Base-by-base conservation (phyloP, 2,113 vertebrate species). In the Cacatua alba region DNA sequence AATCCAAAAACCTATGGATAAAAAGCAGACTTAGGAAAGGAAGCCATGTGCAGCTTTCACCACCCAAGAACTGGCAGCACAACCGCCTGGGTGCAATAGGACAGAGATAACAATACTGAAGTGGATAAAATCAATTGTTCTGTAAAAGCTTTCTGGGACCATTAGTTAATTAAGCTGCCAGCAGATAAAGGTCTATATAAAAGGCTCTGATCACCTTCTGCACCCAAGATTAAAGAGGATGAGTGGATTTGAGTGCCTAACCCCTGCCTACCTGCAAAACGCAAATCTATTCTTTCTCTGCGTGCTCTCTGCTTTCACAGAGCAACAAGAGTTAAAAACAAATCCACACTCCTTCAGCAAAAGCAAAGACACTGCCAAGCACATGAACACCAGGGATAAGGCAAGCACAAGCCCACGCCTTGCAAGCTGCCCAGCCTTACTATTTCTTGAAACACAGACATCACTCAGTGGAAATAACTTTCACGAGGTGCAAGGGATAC, bases 311-410 rank as follows among this genome's bases (percentile, higher is more conserved):
- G 19, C 31, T 64, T 79, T 37, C 53, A 71, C 43, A 53, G 70
- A 87, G 57, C 39, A 82, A 43, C 25, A 82, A 70, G 96, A 82
- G 96, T 92, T 94, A 94, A 97, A 91, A 94, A 52, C 29, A 92
- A 87, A 92, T 46, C 85, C 80, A 81, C 3, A 3, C 51, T 90
- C 55, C 74, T 94, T 82, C 86, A 67, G 81, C 86, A 84, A 82
- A 93, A 85, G 75, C 94, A 81, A 79, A 95, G 86, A 44, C 71
- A 84, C n/a, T 95, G 94, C 88, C 94, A 95, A 96, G 71, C 87
- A 76, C 9, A 6, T 7, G 25, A 90, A 93, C 91, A 82, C 62
- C 41, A 80, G 88, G 64, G 90, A 94, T 80, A 92, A 78, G 74
- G 87, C 48, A 26, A 82, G 63, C 93, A 79, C 8, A 79, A 81